Evolutionary conservation across 1,140 invertebrate species (phyloP).

Genomic region (Hesperophylax magnus): DNA sequence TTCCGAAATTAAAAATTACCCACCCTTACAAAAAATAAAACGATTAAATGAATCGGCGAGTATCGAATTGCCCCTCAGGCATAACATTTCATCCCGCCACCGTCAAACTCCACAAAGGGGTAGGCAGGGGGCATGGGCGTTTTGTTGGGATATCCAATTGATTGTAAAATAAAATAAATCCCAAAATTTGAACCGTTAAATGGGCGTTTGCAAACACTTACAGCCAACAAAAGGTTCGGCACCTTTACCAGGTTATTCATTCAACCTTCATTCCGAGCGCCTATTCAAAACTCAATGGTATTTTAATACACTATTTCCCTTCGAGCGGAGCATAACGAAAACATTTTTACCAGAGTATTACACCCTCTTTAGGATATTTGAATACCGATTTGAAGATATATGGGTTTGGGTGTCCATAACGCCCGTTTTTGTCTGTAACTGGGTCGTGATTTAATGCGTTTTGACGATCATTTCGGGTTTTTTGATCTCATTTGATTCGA

Average conservation of each 20-base stretch:
- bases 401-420: not conserved
- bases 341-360: constrained; percentile 34
- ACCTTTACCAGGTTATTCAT: constrained; percentile 35
- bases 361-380: constrained; percentile 26
- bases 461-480: constrained; percentile 2
- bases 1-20: too few relatives aligned
- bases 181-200: constrained; percentile 47
- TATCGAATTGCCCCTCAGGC: constrained; percentile 21
- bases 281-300: constrained; percentile 41
- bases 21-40: not conserved
- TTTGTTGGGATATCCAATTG: constrained; percentile 49
- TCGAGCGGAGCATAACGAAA: constrained; percentile 35
- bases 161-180: constrained; percentile 48
- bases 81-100: constrained; percentile 15
- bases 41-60: constrained; percentile 1
- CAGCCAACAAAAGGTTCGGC: constrained; percentile 42
- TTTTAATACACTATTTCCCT: constrained; percentile 51
- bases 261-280: constrained; percentile 30
- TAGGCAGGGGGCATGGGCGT: constrained; percentile 24
- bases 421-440: constrained; percentile 4
- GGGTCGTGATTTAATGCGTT: constrained; percentile 25
- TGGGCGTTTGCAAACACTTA: constrained; percentile 51
- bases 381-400: not conserved
- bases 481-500: constrained; percentile 26
- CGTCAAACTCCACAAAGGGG: constrained; percentile 30